These are phyloP conservation scores for Albula glossodonta DNA, from an alignment of 2,113 vertebrate genomes.

Conservation along the genomic window DNA sequence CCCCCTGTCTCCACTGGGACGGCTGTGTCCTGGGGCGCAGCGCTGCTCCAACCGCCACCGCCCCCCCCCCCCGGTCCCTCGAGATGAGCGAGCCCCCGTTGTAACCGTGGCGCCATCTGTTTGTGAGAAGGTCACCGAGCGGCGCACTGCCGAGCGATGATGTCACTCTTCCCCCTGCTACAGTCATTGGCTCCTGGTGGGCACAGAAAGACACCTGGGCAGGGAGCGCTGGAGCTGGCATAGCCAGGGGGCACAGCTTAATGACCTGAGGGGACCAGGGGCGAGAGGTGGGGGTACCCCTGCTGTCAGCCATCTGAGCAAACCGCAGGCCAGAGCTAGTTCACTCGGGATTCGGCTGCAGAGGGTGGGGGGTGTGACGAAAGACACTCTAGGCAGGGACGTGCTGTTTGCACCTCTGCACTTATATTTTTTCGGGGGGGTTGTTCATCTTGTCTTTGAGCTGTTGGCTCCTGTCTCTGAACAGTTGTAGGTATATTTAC, in stretches of 20 bases:
- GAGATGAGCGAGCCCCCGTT: constrained; percentile 45
- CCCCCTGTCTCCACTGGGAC: constrained; percentile 15
- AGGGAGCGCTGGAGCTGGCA: constrained; percentile 32
- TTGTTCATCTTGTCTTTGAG: constrained; percentile 7
- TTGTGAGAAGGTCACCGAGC: constrained; percentile 52
- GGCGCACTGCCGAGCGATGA: constrained; percentile 28
- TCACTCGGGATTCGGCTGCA: constrained; percentile 23
- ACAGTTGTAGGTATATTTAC: no score
- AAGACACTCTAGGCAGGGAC: not conserved
- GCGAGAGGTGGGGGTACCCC: constrained; percentile 31
- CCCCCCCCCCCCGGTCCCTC: constrained; percentile 44
- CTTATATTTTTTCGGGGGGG: not conserved
- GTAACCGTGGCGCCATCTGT: constrained; percentile 55
- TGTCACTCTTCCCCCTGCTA: constrained; percentile 37
- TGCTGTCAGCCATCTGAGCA: constrained; percentile 46
- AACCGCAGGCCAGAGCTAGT: constrained; percentile 21
- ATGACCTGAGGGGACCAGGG: constrained; percentile 9
- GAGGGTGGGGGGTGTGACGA: not conserved
- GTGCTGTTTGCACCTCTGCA: not conserved
- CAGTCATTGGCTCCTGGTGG: constrained; percentile 31
- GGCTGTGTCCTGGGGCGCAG: not conserved
- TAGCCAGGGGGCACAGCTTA: constrained; percentile 49
- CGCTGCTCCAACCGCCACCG: constrained; percentile 4
- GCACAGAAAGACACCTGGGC: constrained; percentile 39
- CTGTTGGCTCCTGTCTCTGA: constrained; percentile 3